Evolutionary conservation across 2,113 vertebrate genomes (phyloP).

Genomic region (Puma concolor): DNA sequence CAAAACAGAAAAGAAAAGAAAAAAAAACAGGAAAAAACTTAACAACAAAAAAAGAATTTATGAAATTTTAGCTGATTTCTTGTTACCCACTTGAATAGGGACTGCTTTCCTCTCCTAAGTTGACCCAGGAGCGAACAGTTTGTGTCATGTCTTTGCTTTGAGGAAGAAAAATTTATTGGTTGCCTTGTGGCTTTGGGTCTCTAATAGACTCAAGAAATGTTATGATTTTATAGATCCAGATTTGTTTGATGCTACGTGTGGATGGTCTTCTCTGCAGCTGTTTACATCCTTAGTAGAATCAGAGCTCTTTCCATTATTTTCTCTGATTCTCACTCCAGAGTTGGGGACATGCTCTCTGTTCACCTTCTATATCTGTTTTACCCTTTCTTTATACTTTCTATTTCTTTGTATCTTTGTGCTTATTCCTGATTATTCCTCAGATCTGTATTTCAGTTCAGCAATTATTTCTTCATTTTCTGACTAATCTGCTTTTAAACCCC

Average conservation of each 20-base stretch:
- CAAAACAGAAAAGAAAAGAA: too few relatives aligned
- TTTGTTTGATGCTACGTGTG: background rate
- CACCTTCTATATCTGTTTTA: background rate
- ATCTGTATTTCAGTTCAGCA: background rate
- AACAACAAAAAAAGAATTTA: too few relatives aligned
- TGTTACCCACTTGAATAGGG: background rate
- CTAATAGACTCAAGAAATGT: background rate
- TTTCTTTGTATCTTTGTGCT: background rate
- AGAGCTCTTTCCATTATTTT: background rate
- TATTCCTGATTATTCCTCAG: constrained; percentile 2
- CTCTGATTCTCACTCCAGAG: background rate
- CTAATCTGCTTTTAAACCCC: background rate
- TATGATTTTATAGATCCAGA: background rate
- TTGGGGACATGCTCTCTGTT: background rate
- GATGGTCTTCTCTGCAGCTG: background rate
- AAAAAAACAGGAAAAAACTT: too few relatives aligned
- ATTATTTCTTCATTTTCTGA: constrained; percentile 21
- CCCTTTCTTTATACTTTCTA: background rate
- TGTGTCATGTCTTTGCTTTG: background rate
- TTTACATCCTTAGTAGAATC: background rate
- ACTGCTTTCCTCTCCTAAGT: background rate
- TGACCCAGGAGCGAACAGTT: background rate
- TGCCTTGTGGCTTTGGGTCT: background rate
- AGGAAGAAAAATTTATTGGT: background rate
- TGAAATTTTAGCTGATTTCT: background rate